Conservation (phyloP, 2,113 vertebrate genomes). For the Colaptes auratus region DNA sequence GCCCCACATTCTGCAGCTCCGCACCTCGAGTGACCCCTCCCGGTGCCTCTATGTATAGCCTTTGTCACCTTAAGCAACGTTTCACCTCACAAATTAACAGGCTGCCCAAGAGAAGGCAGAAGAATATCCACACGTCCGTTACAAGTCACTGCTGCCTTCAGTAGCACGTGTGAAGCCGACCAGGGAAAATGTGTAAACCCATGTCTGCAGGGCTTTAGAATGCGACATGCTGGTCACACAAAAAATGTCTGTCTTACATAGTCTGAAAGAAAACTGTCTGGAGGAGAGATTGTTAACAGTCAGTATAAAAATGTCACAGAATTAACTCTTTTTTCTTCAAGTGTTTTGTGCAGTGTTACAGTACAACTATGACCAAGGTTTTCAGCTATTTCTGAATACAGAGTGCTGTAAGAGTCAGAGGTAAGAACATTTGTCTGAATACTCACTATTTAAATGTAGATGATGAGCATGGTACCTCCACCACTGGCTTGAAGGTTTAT, state of each 20-base stretch:
- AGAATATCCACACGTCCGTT: too few relatives aligned
- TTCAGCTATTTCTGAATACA: neutral
- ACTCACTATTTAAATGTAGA: neutral
- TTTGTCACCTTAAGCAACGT: neutral
- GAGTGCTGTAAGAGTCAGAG: neutral
- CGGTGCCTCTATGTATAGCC: neutral
- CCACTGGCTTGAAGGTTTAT: neutral
- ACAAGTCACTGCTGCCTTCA: neutral
- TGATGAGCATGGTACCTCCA: neutral
- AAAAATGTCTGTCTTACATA: neutral
- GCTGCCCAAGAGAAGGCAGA: neutral
- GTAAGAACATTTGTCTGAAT: neutral
- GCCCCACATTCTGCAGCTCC: neutral
- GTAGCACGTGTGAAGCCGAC: neutral
- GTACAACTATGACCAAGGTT: neutral
- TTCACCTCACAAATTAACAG: neutral
- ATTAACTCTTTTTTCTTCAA: neutral
- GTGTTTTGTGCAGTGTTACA: neutral
- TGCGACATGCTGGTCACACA: rapidly evolving
- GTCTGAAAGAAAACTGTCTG: neutral
- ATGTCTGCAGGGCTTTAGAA: neutral
- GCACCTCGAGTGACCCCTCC: neutral
- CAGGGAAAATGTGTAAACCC: neutral
- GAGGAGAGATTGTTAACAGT: neutral
- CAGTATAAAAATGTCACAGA: neutral